Conservation (phyloP, 2,113 vertebrate genomes). For the Axis porcinus region DNA sequence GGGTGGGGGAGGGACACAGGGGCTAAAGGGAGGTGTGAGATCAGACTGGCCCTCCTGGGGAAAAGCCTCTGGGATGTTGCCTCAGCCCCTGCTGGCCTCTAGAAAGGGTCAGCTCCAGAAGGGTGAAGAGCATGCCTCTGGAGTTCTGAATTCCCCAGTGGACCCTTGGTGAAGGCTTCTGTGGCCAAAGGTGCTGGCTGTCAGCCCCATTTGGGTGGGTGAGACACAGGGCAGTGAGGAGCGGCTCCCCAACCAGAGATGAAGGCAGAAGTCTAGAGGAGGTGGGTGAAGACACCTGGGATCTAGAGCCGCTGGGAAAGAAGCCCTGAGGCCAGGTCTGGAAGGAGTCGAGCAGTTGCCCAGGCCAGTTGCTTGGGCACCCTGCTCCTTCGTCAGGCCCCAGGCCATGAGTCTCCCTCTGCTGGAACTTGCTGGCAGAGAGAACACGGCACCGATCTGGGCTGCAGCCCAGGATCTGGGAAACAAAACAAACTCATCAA, state of each 20-base stretch:
- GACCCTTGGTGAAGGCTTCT: background rate
- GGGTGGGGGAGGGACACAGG: fast-evolving
- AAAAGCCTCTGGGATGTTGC: background rate
- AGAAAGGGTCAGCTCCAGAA: background rate
- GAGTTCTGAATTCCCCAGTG: background rate
- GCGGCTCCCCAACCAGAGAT: background rate
- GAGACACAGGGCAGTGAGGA: background rate
- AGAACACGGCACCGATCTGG: background rate
- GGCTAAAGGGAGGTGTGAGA: background rate
- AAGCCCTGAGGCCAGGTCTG: background rate
- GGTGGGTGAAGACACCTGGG: background rate
- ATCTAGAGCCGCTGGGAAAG: background rate
- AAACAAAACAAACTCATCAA: background rate
- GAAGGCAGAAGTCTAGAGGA: background rate
- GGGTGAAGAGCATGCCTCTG: background rate
- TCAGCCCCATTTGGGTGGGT: background rate
- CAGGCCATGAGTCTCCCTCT: background rate
- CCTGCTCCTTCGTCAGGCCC: background rate
- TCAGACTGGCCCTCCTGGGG: background rate
- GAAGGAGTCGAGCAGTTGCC: background rate
- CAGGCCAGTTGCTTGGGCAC: background rate
- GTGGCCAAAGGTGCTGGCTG: background rate
- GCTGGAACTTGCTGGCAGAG: background rate
- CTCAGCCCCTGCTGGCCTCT: background rate
- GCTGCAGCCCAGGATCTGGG: background rate